Base-by-base conservation (phyloP, 1,140 invertebrate species). In the Drosophila subpulchrella region DNA sequence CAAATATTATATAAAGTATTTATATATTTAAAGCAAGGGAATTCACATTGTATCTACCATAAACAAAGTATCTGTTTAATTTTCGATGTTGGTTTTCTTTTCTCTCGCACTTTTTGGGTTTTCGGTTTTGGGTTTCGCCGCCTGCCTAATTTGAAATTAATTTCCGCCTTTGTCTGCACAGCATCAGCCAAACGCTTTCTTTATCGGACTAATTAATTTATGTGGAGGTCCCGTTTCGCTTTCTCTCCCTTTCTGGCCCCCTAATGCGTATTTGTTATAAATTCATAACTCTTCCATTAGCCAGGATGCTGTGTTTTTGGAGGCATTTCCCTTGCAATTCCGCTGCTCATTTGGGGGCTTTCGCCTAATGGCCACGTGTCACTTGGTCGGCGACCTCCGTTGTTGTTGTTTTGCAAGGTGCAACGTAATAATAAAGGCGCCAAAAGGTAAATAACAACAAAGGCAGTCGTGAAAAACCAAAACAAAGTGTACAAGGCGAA, bases 361-460 rank as follows among this genome's bases (percentile, higher is more conserved):
- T 46, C 55, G 42, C 6, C 57, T 54, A 74, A 50, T 50, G 44
- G 44, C 53, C 48, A 38, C 58, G 65, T 78, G 75, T 75, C 53
- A 71, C 48, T 47, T 48, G 60, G 46, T 20, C 38, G 20, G 60
- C 60, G 48, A 65, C 32, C 75, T 59, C 30, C 39, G 42, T 55
- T 47, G 50, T 36, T 27, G 27, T 27, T 75, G 41, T 46, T 47
- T 41, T 67, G 76, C 48, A 77, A 70, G 78, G 61, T 80, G 83
- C 83, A 83, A 78, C 73, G 78, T 74, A 63, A 83, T 89, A 89
- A 88, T 88, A 74, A 77, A 72, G 73, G 84, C 84, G 83, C 83
- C 84, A 88, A 89, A 83, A 89, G 82, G 78, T 84, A 85, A 85
- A 85, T 70, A 84, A 70, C 71, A 80, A 89, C 84, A 83, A 78